Base-by-base conservation (phyloP, 2,888 invertebrate genomes). In the Caenorhabditis zanzibari region DNA sequence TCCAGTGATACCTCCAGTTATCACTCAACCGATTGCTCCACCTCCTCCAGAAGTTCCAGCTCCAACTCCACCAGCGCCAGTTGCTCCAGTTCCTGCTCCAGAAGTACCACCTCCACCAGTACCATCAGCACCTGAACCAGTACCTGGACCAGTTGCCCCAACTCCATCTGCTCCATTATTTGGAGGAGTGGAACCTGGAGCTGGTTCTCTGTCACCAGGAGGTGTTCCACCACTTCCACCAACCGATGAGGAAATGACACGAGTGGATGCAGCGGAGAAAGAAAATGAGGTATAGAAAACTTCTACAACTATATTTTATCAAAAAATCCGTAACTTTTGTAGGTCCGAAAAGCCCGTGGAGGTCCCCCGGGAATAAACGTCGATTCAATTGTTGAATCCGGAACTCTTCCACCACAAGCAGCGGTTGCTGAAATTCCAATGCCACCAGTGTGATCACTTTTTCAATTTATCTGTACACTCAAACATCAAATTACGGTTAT, bases 301-400 rank as follows among this genome's bases (percentile, higher is more conserved):
- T 59, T 4, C 59, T 32, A 44, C 6, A 28, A 28, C 12, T 14
- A 12, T 12, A 32, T 32, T 32, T 32, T 7, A 32, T 32, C 5
- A 32, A 6, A 32, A 32, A 32, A 6, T 32, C 32, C 5, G n/a
- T n/a, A n/a, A n/a, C n/a, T n/a, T n/a, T 80, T 24, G 22, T 14
- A 80, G 80, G 80, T 80, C 5, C 72, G 81, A 35, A 81, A 74
- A 69, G 74, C 74, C 2, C 66, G 81, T 19, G 79, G 79, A 32
- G 84, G 84, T 10, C 84, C 84, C 5, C 83, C 84, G 9, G 84
- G 84, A 14, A 76, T 81, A 38, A 80, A 79, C 61, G 79, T 83
- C 19, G 79, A 74, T 24, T 52, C 64, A 16, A 73, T 82, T 35
- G 77, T 56, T 12, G 71, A 76, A 54, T 63, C 77, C 7, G 83